Conservation (phyloP, 2,113 vertebrate species). For the Herpailurus yagouaroundi region DNA sequence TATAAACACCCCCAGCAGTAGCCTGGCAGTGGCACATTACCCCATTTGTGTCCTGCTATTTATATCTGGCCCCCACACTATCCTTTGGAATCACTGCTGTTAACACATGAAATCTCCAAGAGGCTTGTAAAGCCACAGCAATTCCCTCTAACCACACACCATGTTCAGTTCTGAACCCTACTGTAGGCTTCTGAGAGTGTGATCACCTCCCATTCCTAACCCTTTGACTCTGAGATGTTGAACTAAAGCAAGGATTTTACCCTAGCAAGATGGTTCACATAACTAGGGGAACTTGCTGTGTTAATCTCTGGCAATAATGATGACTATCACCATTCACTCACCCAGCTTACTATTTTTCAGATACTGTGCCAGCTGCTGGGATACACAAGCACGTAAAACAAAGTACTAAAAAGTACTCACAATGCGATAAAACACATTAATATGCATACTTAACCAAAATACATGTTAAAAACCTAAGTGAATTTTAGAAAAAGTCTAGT, state of each 20-base stretch:
- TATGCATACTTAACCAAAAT: not conserved
- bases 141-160: slow-evolving; percentile 16
- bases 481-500: not conserved
- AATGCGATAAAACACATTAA: not conserved
- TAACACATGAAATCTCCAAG: slow-evolving; percentile 68
- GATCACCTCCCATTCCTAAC: slow-evolving; percentile 54
- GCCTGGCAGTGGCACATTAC: slow-evolving; percentile 71
- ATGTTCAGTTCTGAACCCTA: not conserved
- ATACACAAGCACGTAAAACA: not conserved
- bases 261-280: not conserved
- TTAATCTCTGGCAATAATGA: not conserved
- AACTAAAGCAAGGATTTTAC: not conserved
- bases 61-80: slow-evolving; percentile 73
- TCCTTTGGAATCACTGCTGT: slow-evolving; percentile 66
- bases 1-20: slow-evolving; percentile 76
- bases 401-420: not conserved
- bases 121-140: slow-evolving; percentile 55
- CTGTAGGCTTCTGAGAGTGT: not conserved
- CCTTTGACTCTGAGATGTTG: slow-evolving; percentile 8
- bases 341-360: not conserved
- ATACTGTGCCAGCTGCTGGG: not conserved
- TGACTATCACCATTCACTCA: not conserved
- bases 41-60: slow-evolving; percentile 77
- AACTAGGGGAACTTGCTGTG: not conserved
- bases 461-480: not conserved